These are phyloP conservation scores for Cheirogaleus medius DNA, from an alignment of 2,113 vertebrate genomes.

Conservation along the genomic window DNA sequence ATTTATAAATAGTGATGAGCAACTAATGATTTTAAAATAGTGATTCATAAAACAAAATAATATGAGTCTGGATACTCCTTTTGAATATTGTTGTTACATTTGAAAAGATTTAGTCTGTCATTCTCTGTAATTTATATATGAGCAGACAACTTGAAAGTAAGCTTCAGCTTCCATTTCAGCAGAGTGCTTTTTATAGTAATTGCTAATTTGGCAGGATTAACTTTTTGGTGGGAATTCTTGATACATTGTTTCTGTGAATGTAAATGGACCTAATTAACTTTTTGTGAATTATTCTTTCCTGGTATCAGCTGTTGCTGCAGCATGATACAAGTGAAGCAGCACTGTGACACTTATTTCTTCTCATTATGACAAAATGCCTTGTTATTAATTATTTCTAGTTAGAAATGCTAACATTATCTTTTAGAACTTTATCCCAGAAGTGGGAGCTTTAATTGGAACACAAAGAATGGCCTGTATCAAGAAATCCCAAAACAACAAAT, in stretches of 20 bases:
- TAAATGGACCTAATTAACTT: conserved; percentile 56
- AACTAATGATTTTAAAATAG: background rate
- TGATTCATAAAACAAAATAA: background rate
- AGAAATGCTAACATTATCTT: background rate
- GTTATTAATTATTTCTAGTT: conserved; percentile 32
- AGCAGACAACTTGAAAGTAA: conserved; percentile 20
- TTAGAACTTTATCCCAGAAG: conserved; percentile 15
- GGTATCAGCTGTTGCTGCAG: background rate
- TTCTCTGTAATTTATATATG: background rate
- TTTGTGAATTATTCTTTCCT: conserved; percentile 37
- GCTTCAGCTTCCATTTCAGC: background rate
- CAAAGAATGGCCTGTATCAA: no score
- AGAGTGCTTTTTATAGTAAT: conserved; percentile 25
- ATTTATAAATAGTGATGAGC: background rate
- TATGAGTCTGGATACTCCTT: background rate
- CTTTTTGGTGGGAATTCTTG: conserved; percentile 13
- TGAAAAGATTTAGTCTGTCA: background rate
- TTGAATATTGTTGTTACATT: background rate
- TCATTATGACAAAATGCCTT: background rate
- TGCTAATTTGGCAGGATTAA: conserved; percentile 53
- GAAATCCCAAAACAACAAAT: no score
- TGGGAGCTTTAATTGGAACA: background rate
- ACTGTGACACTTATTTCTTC: background rate
- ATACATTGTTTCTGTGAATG: conserved; percentile 47
- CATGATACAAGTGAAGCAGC: background rate